phyloP scores from a whole-genome alignment of 1,140 invertebrate genomes.

The Drosophila trapezifrons region DNA sequence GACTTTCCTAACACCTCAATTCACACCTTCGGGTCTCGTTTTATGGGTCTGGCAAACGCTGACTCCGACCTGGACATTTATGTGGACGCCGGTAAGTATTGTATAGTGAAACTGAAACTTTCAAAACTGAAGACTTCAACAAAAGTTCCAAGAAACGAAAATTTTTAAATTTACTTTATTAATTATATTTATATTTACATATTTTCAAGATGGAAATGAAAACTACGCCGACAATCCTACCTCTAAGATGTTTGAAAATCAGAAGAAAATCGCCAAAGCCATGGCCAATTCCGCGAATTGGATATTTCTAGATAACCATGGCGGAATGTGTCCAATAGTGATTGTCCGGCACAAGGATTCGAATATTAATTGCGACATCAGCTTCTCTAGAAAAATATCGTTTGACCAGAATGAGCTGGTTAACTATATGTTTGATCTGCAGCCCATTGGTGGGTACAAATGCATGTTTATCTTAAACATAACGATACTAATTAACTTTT shows the following conservation, averaged over 20 bases:
- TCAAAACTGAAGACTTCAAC: not conserved
- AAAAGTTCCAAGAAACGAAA: no score
- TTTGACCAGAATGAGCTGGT: constrained; percentile 40
- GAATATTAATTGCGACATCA: constrained; percentile 34
- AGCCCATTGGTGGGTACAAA: constrained; percentile 38
- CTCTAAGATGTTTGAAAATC: not conserved
- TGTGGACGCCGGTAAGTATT: constrained; percentile 17
- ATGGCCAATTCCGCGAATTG: constrained; percentile 1
- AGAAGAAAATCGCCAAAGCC: not conserved
- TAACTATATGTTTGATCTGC: constrained; percentile 39
- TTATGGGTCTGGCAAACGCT: constrained; percentile 23
- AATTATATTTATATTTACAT: no score
- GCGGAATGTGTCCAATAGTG: constrained; percentile 26
- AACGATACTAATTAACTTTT: not conserved
- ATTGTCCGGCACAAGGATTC: not conserved
- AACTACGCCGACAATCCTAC: not conserved
- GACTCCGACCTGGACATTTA: constrained; percentile 40
- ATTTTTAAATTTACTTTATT: no score
- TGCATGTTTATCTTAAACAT: not conserved
- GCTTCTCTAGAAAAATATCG: not conserved
- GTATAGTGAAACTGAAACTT: not conserved
- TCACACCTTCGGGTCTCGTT: constrained; percentile 29
- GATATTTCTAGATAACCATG: accelerated
- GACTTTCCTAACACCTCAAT: not conserved
- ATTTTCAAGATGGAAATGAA: not conserved